Evolutionary conservation across 2,113 vertebrate species (phyloP).

Genomic region (Empidonax alnorum): DNA sequence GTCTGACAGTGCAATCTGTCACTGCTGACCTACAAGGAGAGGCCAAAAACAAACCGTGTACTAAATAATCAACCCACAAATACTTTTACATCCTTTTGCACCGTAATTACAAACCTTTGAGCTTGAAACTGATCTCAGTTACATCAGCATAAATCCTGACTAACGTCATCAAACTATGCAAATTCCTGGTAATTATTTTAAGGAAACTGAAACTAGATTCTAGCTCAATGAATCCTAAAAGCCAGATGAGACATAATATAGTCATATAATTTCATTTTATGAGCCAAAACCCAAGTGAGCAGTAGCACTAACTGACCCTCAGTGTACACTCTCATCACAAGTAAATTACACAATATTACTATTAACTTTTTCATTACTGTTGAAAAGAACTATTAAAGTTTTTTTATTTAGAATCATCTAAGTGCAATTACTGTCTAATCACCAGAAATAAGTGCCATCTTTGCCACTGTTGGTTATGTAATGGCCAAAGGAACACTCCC

Average conservation of each 20-base stretch:
- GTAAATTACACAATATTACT: neutral
- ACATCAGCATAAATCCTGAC: neutral
- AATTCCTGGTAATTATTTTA: neutral
- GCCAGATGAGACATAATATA: neutral
- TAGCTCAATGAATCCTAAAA: neutral
- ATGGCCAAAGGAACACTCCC: neutral
- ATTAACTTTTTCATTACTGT: conserved; percentile 5
- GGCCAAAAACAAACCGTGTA: neutral
- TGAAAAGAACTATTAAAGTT: neutral
- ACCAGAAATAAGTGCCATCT: neutral
- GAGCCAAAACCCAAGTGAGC: neutral
- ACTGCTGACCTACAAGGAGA: neutral
- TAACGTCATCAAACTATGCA: neutral
- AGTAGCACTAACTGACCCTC: conserved; percentile 15
- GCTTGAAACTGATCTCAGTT: neutral
- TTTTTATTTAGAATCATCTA: neutral
- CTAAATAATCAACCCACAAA: neutral
- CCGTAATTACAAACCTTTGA: neutral
- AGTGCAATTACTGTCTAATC: neutral
- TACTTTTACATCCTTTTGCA: neutral
- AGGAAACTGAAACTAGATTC: neutral
- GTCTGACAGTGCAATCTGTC: neutral
- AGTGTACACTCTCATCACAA: neutral
- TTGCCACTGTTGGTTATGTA: neutral
- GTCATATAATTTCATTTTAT: neutral